Evolutionary conservation across 2,888 invertebrate species (phyloP).

Genomic region (Anagyrus pseudococci): DNA sequence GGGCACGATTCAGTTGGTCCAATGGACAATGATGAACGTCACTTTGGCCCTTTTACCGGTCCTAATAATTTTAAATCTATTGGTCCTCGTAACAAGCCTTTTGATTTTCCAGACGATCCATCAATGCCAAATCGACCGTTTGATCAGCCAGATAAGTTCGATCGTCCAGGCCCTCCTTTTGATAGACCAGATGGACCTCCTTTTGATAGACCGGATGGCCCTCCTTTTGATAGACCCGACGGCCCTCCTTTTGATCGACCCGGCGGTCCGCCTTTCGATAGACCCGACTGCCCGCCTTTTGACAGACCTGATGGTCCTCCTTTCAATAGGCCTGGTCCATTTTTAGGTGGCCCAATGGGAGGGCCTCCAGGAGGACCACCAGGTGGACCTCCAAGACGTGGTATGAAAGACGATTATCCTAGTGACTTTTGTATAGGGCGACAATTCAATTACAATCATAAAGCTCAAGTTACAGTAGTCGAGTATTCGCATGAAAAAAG

Average conservation of each 20-base stretch:
- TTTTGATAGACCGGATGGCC: conserved; percentile 10
- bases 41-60: neutral
- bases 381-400: neutral
- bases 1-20: too few relatives aligned
- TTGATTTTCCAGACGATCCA: neutral
- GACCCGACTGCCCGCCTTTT: neutral
- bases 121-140: conserved; percentile 1
- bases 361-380: conserved; percentile 1
- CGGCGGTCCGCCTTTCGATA: neutral
- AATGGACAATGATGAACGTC: conserved; percentile 22
- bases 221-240: neutral
- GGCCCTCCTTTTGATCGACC: conserved; percentile 1
- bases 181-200: conserved; percentile 9
- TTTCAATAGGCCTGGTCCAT: conserved; percentile 1
- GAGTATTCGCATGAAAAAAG: conserved; percentile 54
- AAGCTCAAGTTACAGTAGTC: conserved; percentile 52
- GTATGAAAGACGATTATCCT: neutral
- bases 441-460: conserved; percentile 60
- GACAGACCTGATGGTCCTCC: conserved; percentile 16
- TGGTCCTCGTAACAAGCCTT: neutral
- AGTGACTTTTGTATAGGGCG: conserved; percentile 55
- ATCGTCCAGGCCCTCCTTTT: neutral
- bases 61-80: neutral
- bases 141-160: neutral
- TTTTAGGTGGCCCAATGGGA: neutral